Base-by-base conservation (phyloP, 2,797 vertebrate species). In the Falco berigora region DNA sequence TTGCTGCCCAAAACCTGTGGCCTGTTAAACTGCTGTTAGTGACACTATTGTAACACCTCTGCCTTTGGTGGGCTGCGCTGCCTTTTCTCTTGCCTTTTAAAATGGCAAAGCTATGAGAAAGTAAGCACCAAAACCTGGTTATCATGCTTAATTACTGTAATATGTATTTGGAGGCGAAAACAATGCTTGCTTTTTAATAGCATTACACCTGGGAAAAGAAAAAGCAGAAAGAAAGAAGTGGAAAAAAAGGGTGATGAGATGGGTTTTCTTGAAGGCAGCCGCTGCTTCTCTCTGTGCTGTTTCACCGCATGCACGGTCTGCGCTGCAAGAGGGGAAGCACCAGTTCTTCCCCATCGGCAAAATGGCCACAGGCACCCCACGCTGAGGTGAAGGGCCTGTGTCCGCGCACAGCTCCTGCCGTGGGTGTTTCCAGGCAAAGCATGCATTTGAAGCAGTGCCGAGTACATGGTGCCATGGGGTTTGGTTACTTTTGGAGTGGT, bases 261-360 rank as follows among this genome's bases (percentile, higher is more conserved):
- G 32, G 79, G 47, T 73, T 81, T 59, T 34, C 36, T 59, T 82
- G 67, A 69, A 87, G 86, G 78, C 50, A 85, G 50, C 28, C 10
- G 34, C 0, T 1, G 22, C 25, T 53, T 68, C 14, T 78, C 28
- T 53, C 55, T 0, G 0, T 2, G 12, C 14, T 75, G 49, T 28
- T 83, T 73, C 34, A 56, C 44, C 46, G 61, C 38, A n/a, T 0
- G 0, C 1, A 22, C 52, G 21, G 38, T 56, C 30, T 42, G 56
- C 8, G 2, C 16, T 42, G n/a, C 0, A 9, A 5, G n/a, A 25
- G 30, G 20, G 28, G 38, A 91, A 14, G 18, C 4, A 12, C n/a
- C 20, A 2, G 4, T 32, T 38, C 15, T 8, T 84, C 40, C 14
- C 14, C n/a, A 13, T 11, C 69, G 58, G 18, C 38, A 32, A 61